Evolutionary conservation across 2,113 vertebrate genomes (phyloP).

Genomic region (Cinclus cinclus): DNA sequence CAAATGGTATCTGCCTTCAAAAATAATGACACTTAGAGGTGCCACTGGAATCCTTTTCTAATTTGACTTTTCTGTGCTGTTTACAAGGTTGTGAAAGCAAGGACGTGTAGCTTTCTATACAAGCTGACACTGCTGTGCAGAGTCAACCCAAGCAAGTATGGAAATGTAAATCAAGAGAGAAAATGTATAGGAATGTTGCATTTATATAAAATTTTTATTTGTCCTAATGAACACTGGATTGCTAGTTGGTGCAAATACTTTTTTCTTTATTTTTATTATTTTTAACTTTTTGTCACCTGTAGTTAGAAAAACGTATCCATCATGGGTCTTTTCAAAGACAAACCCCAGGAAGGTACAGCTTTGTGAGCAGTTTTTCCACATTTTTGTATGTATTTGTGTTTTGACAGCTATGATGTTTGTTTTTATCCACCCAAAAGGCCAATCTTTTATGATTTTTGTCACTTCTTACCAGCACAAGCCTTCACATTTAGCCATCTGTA

Average conservation of each 20-base stretch:
- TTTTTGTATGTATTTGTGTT: background rate
- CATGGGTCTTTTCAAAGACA: background rate
- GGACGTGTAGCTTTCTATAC: background rate
- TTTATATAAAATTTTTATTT: background rate
- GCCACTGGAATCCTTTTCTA: background rate
- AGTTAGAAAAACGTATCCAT: background rate
- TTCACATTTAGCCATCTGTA: background rate
- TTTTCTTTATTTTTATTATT: background rate
- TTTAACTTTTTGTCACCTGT: background rate
- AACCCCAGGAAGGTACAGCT: background rate
- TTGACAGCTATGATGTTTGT: background rate
- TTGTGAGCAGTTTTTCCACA: background rate
- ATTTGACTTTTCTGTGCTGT: background rate
- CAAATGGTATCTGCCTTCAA: background rate
- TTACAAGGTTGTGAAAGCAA: background rate
- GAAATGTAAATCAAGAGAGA: background rate
- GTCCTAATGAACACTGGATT: background rate
- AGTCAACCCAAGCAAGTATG: background rate
- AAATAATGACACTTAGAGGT: background rate
- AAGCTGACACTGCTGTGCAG: background rate
- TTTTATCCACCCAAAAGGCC: background rate
- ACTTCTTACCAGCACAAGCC: background rate
- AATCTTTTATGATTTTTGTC: background rate
- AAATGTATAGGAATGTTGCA: background rate
- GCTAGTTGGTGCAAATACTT: background rate